These are phyloP conservation scores for Digitonthophagus gazella DNA, from an alignment of 2,888 invertebrate genomes.

Conservation along the genomic window DNA sequence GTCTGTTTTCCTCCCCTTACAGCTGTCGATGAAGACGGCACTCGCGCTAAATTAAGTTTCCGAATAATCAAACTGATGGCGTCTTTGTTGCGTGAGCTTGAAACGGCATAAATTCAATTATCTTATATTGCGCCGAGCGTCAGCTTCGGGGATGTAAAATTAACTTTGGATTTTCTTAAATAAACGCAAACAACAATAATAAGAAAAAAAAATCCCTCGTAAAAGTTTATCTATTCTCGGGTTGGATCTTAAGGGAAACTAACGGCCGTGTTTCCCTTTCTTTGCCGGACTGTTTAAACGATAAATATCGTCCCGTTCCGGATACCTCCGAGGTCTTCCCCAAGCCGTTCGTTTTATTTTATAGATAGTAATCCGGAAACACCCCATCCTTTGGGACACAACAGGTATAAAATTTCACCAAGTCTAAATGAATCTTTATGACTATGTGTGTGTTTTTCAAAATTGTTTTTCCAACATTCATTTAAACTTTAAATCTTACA, in stretches of 20 bases:
- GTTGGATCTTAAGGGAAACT: slow-evolving; percentile 25
- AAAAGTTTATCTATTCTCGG: slow-evolving; percentile 22
- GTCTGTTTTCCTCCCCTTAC: neutral
- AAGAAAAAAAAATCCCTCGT: slow-evolving; percentile 18
- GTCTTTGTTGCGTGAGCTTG: no score
- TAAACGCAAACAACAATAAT: neutral
- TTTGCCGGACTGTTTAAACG: slow-evolving; percentile 17
- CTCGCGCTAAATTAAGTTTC: slow-evolving; percentile 33
- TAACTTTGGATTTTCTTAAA: neutral
- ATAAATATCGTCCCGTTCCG: slow-evolving; percentile 24
- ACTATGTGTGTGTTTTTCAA: no score
- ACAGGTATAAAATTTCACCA: neutral
- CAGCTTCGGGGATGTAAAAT: neutral
- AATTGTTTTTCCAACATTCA: no score
- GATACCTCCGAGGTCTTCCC: slow-evolving; percentile 24
- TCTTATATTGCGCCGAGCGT: neutral
- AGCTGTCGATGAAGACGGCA: slow-evolving; percentile 31
- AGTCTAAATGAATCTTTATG: no score
- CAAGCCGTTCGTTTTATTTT: slow-evolving; percentile 29
- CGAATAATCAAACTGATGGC: slow-evolving; percentile 25
- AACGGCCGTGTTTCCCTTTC: slow-evolving; percentile 24
- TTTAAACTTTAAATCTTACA: no score
- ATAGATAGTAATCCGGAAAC: slow-evolving; percentile 21
- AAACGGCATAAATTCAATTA: neutral
- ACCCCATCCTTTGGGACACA: neutral